A percentile compares a stretch with the other conserved stretches of the same genome.
Evolutionary conservation across 2,888 invertebrate species (phyloP).

Genomic region (Beris morrisii): DNA sequence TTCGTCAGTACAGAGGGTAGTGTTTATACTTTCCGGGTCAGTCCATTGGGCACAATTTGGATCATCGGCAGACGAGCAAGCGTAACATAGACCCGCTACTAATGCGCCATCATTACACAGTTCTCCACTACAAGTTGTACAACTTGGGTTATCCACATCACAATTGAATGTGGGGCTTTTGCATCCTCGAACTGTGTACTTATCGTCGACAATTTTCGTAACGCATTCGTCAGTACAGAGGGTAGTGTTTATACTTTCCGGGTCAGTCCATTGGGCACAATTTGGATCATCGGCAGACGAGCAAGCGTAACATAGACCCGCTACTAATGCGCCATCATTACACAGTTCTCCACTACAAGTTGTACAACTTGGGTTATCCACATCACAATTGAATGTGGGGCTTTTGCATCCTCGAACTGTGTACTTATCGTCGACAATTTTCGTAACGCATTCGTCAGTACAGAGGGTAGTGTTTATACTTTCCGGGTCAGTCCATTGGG

Average conservation of each 20-base stretch:
- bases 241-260: slow-evolving; percentile 40
- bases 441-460: slow-evolving; percentile 37
- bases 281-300: slow-evolving; percentile 42
- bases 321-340: slow-evolving; percentile 38
- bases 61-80: slow-evolving; percentile 44
- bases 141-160: slow-evolving; percentile 29
- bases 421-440: slow-evolving; percentile 28
- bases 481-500: slow-evolving; percentile 45
- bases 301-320: slow-evolving; percentile 46
- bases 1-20: slow-evolving; percentile 40
- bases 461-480: slow-evolving; percentile 39
- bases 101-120: slow-evolving; percentile 43
- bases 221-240: slow-evolving; percentile 38
- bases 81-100: slow-evolving; percentile 43
- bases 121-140: slow-evolving; percentile 40
- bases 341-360: slow-evolving; percentile 42
- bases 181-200: slow-evolving; percentile 47
- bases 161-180: slow-evolving; percentile 24
- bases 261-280: slow-evolving; percentile 47
- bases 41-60: slow-evolving; percentile 48
- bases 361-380: slow-evolving; percentile 38
- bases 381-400: slow-evolving; percentile 16
- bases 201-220: slow-evolving; percentile 4
- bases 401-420: slow-evolving; percentile 47
- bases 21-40: slow-evolving; percentile 41